Percentiles rank a stretch among this genome's conserved stretches.
phyloP scores from a whole-genome alignment of 2,797 vertebrate species.

The Graptemys geographica region DNA sequence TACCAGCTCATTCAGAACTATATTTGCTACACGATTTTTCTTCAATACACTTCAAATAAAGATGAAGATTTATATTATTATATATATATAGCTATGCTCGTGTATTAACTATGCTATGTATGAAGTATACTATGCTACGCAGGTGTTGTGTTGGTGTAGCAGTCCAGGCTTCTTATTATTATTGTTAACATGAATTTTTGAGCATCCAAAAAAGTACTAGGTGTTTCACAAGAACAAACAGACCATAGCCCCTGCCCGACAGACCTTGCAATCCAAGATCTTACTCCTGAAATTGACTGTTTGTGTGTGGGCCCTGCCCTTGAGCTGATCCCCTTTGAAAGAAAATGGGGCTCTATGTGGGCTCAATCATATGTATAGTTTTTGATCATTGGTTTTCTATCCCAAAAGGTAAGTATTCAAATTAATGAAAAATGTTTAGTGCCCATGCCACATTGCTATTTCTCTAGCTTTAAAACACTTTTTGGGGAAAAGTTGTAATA shows the following conservation, averaged over 20 bases:
- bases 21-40: not conserved
- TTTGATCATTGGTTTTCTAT: not conserved
- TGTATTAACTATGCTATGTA: not conserved
- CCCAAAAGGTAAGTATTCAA: not conserved
- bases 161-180: not conserved
- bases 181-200: not conserved
- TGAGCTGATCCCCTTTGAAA: fast-evolving
- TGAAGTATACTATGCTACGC: not conserved
- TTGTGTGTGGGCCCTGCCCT: no score
- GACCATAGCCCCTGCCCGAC: not conserved
- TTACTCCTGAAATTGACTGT: not conserved
- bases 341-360: fast-evolving
- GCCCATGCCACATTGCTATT: not conserved
- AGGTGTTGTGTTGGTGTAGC: not conserved
- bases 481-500: not conserved
- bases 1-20: not conserved
- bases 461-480: not conserved
- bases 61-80: not conserved
- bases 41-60: not conserved
- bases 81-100: not conserved
- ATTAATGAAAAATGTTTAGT: not conserved
- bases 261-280: not conserved
- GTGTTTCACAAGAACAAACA: not conserved
- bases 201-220: not conserved
- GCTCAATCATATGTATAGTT: not conserved